Conservation (phyloP, 2,113 vertebrate genomes). For the Periophthalmodon schlosseri region DNA sequence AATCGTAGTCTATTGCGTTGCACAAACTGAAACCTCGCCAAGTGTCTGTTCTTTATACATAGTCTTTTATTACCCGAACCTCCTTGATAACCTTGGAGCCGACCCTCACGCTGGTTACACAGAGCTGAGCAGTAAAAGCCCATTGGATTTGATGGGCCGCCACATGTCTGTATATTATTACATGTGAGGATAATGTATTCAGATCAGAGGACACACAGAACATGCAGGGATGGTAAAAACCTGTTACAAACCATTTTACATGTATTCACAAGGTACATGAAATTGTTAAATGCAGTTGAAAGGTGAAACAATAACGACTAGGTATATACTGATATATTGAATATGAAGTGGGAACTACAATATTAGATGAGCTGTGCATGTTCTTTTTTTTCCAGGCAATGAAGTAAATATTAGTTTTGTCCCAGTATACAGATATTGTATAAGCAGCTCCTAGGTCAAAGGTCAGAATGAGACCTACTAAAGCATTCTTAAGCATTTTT, state of each 20-base stretch:
- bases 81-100: background rate
- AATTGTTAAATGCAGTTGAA: background rate
- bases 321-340: background rate
- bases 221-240: background rate
- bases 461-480: too few relatives aligned
- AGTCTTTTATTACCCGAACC: background rate
- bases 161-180: constrained; percentile 17
- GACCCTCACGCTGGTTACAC: constrained; percentile 5
- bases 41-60: background rate
- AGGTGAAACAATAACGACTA: background rate
- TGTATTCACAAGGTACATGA: background rate
- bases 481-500: too few relatives aligned
- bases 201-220: background rate
- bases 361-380: background rate
- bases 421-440: too few relatives aligned
- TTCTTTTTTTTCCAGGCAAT: too few relatives aligned
- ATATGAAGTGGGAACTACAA: background rate
- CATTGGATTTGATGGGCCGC: background rate
- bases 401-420: too few relatives aligned
- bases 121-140: constrained; percentile 4
- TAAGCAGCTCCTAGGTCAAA: too few relatives aligned
- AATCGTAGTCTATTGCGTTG: too few relatives aligned
- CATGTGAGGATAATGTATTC: constrained; percentile 10
- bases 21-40: background rate
- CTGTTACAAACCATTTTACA: constrained; percentile 1